Conservation (phyloP, 2,113 vertebrate genomes). For the Malurus elegans region DNA sequence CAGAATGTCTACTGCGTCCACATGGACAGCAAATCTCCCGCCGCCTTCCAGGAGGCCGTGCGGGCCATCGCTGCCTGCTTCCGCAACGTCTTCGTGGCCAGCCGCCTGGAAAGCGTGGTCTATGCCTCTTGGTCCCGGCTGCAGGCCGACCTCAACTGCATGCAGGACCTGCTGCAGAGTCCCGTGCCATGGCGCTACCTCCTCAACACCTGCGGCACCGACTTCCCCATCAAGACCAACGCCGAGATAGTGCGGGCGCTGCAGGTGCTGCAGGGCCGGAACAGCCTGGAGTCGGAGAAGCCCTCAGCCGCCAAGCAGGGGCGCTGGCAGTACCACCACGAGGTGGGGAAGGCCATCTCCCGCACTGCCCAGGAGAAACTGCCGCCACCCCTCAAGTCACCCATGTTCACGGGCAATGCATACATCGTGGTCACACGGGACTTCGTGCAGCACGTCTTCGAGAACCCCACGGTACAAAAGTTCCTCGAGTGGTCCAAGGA, state of each 20-base stretch:
- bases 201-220: constrained; percentile 89
- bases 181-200: constrained; percentile 83
- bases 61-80: constrained; percentile 81
- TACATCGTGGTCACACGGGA: constrained; percentile 82
- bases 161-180: constrained; percentile 83
- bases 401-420: constrained; percentile 86
- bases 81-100: constrained; percentile 88
- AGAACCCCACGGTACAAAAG: constrained; percentile 41
- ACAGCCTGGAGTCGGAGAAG: constrained; percentile 85
- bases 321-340: constrained; percentile 81
- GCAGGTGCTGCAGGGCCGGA: constrained; percentile 79
- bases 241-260: constrained; percentile 79
- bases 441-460: constrained; percentile 81
- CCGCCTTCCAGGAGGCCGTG: constrained; percentile 75
- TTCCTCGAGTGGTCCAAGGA: constrained; percentile 89
- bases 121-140: constrained; percentile 90
- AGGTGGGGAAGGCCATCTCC: neutral
- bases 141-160: constrained; percentile 94
- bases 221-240: constrained; percentile 95
- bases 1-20: constrained; percentile 94
- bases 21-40: constrained; percentile 78
- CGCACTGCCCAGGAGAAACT: constrained; percentile 41
- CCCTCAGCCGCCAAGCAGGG: constrained; percentile 54
- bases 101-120: constrained; percentile 77
- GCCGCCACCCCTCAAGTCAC: constrained; percentile 75